Evolutionary conservation across 2,888 invertebrate species (phyloP).

Genomic region (Palloptera scutellata): DNA sequence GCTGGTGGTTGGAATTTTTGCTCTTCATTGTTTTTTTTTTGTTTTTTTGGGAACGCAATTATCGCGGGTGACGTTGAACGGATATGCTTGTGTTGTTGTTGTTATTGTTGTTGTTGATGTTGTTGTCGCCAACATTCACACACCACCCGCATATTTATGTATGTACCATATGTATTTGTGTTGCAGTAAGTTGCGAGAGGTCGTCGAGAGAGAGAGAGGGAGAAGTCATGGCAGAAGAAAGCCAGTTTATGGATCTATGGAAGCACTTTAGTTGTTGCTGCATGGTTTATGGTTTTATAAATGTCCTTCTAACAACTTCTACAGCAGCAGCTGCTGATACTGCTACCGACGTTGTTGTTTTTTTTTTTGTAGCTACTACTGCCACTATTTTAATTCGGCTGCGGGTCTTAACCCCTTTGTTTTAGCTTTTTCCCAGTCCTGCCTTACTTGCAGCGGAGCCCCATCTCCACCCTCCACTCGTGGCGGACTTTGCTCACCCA

Average conservation of each 20-base stretch:
- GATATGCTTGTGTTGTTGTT: not conserved
- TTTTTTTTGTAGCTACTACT: not conserved
- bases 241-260: too few species aligned
- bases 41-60: not conserved
- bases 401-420: slow-evolving; percentile 1
- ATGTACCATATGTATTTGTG: too few species aligned
- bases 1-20: not conserved
- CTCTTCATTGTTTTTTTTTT: not conserved
- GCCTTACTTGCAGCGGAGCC: not conserved
- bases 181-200: not conserved
- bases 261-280: too few species aligned
- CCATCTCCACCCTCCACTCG: not conserved
- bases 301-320: too few species aligned
- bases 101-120: too few species aligned
- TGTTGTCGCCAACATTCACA: not conserved
- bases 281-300: too few species aligned
- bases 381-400: slow-evolving; percentile 10
- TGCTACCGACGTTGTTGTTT: too few species aligned
- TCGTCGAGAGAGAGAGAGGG: too few species aligned
- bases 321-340: too few species aligned
- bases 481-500: not conserved
- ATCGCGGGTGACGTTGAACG: slow-evolving; percentile 8
- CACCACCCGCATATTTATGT: not conserved
- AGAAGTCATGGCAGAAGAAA: too few species aligned
- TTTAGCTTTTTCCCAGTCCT: not conserved